Base-by-base conservation (phyloP, 30 jellyfish, hydroid and myxozoan species). In the Aurelia aurita region DNA sequence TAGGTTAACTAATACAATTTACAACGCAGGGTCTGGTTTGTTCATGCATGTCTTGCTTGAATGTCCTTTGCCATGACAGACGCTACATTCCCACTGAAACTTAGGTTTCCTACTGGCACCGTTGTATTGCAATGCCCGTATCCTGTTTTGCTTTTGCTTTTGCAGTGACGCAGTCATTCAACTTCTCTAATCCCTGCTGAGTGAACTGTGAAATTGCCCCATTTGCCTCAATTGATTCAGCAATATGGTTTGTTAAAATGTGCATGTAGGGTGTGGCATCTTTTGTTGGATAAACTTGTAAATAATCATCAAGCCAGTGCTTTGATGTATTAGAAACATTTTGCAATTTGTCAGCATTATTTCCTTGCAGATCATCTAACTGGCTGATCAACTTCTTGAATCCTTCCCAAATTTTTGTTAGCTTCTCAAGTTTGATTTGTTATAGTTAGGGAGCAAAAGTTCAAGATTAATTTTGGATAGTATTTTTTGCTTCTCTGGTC, bases 181-280 rank as follows among this genome's bases (percentile, higher is more conserved):
- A 29, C 18, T 65, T 65, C 77, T 65, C 77, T 6, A 65, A 20
- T 10, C 53, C 77, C 29, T 65, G 77, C 54, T 19, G 16, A 10
- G 77, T 65, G 29, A 65, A 65, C 16, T 65, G 55, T 21, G 53
- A 21, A 32, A 65, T 19, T 19, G 55, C 12, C 12, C 77, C 77
- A 65, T 65, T 25, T 20, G 29, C 23, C 12, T 65, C 18, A 9
- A 65, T 27, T 14, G 29, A 8, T 29, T 65, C 77, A 13, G 54
- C 11, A 29, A 65, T 10, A 65, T 65, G 77, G 53, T 25, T 21
- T 9, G 29, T 20, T 53, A 65, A 8, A 32, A 65, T 65, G 61
- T 49, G 70, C 70, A 58, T 58, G 23, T 58, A 58, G 25, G 70
- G 70, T 13, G 70, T 58, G 7, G 21, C 70, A 58, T 58, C 70